These are phyloP conservation scores for Siniperca scherzeri DNA, from an alignment of 2,797 vertebrate species.

Conservation along the genomic window DNA sequence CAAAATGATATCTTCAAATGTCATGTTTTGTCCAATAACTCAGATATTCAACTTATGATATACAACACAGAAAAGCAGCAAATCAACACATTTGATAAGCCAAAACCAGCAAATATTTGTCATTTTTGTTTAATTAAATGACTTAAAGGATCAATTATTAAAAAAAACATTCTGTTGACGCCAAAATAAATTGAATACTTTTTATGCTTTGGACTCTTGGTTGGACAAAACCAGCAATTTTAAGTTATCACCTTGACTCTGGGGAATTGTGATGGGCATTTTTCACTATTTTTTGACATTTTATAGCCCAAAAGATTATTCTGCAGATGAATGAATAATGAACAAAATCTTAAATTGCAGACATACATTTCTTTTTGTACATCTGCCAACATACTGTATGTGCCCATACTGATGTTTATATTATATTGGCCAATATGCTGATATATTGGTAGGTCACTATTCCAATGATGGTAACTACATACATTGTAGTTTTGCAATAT, in stretches of 20 bases:
- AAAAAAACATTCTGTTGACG: neutral
- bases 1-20: neutral
- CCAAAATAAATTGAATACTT: neutral
- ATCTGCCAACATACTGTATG: neutral
- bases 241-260: neutral
- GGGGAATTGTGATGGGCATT: neutral
- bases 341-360: too few species aligned
- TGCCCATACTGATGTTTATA: neutral
- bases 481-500: neutral
- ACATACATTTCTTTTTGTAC: neutral
- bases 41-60: neutral
- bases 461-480: neutral
- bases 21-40: neutral
- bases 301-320: neutral
- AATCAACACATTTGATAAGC: neutral
- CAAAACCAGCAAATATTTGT: neutral
- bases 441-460: neutral
- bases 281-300: neutral
- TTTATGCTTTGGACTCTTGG: neutral
- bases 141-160: neutral
- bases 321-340: neutral
- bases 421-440: neutral
- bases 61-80: neutral
- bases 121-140: neutral
- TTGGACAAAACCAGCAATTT: neutral